Percentiles rank a stretch among this genome's conserved stretches.
Conservation (phyloP, 2,888 invertebrate genomes). For the Dorcus hopei region DNA sequence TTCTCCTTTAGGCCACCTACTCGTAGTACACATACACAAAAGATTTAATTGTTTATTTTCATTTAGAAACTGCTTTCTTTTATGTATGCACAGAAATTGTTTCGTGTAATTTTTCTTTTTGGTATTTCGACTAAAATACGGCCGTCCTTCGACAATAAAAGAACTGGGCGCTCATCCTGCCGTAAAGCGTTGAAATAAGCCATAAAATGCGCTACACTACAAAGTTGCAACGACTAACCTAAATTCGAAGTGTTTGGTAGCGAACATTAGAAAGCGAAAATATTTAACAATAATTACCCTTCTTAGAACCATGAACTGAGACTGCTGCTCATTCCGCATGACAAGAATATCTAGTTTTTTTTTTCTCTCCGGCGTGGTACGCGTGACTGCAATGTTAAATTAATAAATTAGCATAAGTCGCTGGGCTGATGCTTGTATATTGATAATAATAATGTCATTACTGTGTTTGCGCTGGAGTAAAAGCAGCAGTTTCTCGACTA, state of each 20-base stretch:
- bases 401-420: slow-evolving; percentile 13
- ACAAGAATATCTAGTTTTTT: slow-evolving; percentile 26
- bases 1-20: no score
- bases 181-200: not conserved
- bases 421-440: not conserved
- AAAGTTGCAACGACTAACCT: slow-evolving; percentile 30
- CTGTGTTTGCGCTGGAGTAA: no score
- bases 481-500: no score
- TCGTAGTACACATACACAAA: no score
- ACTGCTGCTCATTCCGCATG: slow-evolving; percentile 30
- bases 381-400: slow-evolving; percentile 14
- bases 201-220: no score
- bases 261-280: slow-evolving; percentile 45
- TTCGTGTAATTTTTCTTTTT: no score
- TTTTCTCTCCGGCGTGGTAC: slow-evolving; percentile 10
- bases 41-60: no score
- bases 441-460: not conserved
- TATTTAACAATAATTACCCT: slow-evolving; percentile 44
- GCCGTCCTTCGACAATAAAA: no score
- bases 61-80: no score
- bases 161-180: not conserved
- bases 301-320: slow-evolving; percentile 34
- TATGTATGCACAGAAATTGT: no score
- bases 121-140: no score
- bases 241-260: slow-evolving; percentile 38